phyloP scores from a whole-genome alignment of 2,113 vertebrate species.

The Gymnocephalus cernua region DNA sequence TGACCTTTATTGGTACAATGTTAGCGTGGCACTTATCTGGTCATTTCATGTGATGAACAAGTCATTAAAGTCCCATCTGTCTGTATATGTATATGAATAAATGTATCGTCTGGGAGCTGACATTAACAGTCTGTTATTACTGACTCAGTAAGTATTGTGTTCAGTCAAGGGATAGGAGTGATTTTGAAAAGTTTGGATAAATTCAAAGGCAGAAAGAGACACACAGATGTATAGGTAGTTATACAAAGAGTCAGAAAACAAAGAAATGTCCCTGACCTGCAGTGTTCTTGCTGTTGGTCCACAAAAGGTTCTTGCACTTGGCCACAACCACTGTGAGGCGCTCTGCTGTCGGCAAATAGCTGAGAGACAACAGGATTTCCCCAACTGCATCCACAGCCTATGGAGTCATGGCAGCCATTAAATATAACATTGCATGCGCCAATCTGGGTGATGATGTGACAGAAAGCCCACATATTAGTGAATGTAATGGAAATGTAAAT shows the following conservation, averaged over 20 bases:
- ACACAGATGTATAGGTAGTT: not conserved
- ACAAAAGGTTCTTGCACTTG: slow-evolving; percentile 96
- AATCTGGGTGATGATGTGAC: not conserved
- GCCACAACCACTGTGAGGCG: slow-evolving; percentile 97
- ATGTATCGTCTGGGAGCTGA: not conserved
- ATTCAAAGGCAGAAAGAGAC: slow-evolving; percentile 15
- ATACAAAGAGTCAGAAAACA: not conserved
- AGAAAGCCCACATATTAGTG: not conserved
- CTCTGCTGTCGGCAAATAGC: slow-evolving; percentile 97
- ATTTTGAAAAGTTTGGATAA: not conserved
- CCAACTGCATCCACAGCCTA: slow-evolving; percentile 93
- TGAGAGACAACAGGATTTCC: slow-evolving; percentile 96
- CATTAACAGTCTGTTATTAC: slow-evolving; percentile 15
- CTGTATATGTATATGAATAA: slow-evolving; percentile 9
- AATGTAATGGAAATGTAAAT: too few species aligned
- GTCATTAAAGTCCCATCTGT: slow-evolving; percentile 10
- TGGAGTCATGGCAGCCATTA: not conserved
- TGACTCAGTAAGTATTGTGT: not conserved
- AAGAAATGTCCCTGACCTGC: slow-evolving; percentile 85
- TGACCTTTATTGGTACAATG: slow-evolving; percentile 30
- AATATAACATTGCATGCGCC: not conserved
- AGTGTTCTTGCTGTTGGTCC: slow-evolving; percentile 91
- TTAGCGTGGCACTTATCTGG: slow-evolving; percentile 11
- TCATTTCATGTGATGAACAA: slow-evolving; percentile 23
- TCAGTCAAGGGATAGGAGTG: not conserved